These are phyloP conservation scores for Cerceris rybyensis DNA, from an alignment of 2,888 invertebrate genomes.

Conservation along the genomic window DNA sequence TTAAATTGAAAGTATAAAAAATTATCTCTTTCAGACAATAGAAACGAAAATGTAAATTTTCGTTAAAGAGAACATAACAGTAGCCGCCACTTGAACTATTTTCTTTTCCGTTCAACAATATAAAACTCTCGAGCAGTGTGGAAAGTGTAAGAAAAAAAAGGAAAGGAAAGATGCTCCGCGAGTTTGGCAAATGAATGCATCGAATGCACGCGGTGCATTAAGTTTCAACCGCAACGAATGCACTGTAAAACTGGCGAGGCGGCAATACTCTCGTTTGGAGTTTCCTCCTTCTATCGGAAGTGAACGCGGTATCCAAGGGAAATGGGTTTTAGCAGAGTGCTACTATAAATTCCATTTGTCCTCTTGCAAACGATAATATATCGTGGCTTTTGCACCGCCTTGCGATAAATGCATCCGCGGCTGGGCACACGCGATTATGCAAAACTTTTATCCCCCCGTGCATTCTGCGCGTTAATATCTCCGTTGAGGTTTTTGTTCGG, in stretches of 20 bases:
- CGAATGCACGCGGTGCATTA: slow-evolving; percentile 61
- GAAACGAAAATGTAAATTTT: background rate
- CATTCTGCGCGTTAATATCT: no score
- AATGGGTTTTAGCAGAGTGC: slow-evolving; percentile 65
- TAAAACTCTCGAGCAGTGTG: background rate
- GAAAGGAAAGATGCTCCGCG: slow-evolving; percentile 4
- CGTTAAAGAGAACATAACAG: background rate
- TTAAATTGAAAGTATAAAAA: background rate
- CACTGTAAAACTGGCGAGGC: slow-evolving; percentile 52
- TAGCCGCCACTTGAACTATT: no score
- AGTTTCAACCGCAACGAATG: slow-evolving; percentile 61
- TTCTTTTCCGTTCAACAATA: background rate
- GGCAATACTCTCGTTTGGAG: slow-evolving; percentile 60
- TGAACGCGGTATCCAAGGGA: slow-evolving; percentile 59
- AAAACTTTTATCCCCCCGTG: no score
- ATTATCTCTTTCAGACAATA: background rate
- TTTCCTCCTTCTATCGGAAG: slow-evolving; percentile 64
- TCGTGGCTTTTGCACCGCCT: slow-evolving; percentile 35
- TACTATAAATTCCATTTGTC: slow-evolving; percentile 72
- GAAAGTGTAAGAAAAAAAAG: background rate
- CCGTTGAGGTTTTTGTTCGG: no score
- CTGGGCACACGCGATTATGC: slow-evolving; percentile 20
- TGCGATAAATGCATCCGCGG: slow-evolving; percentile 28
- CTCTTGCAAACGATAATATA: slow-evolving; percentile 59
- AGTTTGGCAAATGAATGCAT: slow-evolving; percentile 58